Conservation (phyloP, 1,140 invertebrate genomes). For the Diprion similis region DNA sequence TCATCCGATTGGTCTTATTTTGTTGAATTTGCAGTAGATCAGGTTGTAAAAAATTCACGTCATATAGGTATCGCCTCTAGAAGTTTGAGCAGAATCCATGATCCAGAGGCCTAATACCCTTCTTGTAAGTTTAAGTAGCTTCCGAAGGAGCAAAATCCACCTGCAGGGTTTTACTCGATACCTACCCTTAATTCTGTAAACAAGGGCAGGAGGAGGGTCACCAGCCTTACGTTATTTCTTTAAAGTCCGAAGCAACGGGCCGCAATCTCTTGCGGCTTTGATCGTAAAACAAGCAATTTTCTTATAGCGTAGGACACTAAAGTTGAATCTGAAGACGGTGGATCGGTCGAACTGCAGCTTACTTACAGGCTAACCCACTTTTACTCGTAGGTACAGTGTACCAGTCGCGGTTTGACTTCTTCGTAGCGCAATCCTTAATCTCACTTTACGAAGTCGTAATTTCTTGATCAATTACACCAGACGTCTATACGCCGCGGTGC, state of each 20-base stretch:
- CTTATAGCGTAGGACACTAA: slow-evolving; percentile 1
- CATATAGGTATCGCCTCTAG: too few relatives aligned
- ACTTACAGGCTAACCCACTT: not conserved
- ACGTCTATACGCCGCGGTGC: not conserved
- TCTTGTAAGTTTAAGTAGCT: too few relatives aligned
- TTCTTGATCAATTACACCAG: not conserved
- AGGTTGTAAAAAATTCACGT: too few relatives aligned
- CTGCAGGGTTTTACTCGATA: too few relatives aligned
- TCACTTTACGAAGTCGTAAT: not conserved
- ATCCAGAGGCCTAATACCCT: too few relatives aligned
- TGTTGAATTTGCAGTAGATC: too few relatives aligned
- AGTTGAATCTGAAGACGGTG: not conserved
- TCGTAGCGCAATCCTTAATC: not conserved
- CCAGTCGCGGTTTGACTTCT: not conserved
- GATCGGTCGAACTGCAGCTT: not conserved
- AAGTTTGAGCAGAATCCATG: too few relatives aligned
- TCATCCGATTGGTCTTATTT: too few relatives aligned
- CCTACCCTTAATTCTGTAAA: too few relatives aligned
- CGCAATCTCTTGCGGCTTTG: not conserved
- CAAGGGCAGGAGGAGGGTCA: too few relatives aligned
- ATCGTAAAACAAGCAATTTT: slow-evolving; percentile 15
- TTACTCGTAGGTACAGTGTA: not conserved
- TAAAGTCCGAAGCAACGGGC: not conserved
- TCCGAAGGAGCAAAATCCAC: too few relatives aligned
- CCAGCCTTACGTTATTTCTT: not conserved